A percentile compares a stretch with the other conserved stretches of the same genome.
Evolutionary conservation across 2,113 vertebrate species (phyloP).

Genomic region (Thryonomys swinderianus): DNA sequence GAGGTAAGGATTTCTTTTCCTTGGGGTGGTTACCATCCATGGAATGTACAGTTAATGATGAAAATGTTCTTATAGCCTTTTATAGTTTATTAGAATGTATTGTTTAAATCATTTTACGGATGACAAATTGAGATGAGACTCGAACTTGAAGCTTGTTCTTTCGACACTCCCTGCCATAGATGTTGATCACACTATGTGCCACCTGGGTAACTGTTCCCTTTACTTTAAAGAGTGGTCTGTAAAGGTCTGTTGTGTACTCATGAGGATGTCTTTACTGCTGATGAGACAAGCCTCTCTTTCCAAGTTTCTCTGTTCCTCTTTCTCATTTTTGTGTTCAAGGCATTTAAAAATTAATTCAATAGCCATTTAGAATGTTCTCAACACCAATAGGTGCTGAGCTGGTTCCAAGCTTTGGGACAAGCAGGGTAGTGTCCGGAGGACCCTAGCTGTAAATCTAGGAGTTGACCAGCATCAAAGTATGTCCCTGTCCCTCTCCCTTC

Average conservation of each 20-base stretch:
- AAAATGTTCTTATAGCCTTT: neutral
- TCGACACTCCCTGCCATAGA: neutral
- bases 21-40: neutral
- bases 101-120: conserved; percentile 5
- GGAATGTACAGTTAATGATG: neutral
- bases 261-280: neutral
- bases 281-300: neutral
- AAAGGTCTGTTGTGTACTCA: neutral
- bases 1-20: conserved; percentile 86
- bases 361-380: neutral
- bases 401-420: neutral
- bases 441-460: neutral
- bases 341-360: neutral
- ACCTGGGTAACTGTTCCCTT: neutral
- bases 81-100: neutral
- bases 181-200: neutral
- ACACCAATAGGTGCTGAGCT: neutral
- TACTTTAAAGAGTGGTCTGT: neutral
- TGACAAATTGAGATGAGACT: neutral
- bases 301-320: neutral
- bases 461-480: neutral
- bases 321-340: conserved; percentile 36
- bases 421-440: neutral
- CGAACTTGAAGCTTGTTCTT: neutral
- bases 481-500: neutral